Evolutionary conservation across 2,113 vertebrate genomes (phyloP).

Genomic region (Malurus elegans): DNA sequence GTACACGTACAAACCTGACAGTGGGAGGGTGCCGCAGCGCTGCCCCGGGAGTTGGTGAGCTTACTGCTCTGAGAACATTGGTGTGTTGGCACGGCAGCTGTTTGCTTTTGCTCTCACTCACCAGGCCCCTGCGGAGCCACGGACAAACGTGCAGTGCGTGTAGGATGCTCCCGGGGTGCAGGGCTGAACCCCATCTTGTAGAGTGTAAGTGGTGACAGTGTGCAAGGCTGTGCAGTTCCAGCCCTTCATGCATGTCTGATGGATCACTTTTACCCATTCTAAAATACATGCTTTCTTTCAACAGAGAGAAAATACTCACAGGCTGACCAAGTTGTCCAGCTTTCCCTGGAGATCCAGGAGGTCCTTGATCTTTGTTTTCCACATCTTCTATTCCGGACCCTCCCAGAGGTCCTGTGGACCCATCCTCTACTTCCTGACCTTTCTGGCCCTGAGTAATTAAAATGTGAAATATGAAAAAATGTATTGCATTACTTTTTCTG

Average conservation of each 20-base stretch:
- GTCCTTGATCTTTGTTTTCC: constrained; percentile 67
- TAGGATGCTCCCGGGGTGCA: background rate
- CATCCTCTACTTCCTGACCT: constrained; percentile 71
- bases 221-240: background rate
- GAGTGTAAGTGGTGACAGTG: background rate
- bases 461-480: background rate
- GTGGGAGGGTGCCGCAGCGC: background rate
- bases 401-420: constrained; percentile 64
- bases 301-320: constrained; percentile 66
- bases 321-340: constrained; percentile 68
- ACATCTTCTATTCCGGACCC: constrained; percentile 57
- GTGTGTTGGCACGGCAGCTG: background rate
- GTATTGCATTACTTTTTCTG: background rate
- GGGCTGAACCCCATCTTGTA: background rate
- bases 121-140: background rate
- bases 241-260: background rate
- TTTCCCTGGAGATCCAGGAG: constrained; percentile 24
- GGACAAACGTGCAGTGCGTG: background rate
- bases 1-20: background rate
- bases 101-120: background rate
- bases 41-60: background rate
- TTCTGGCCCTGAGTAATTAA: constrained; percentile 46
- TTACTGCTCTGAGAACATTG: accelerated
- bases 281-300: background rate
- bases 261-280: background rate